Conservation (phyloP, 1,140 invertebrate genomes). For the Drosophila novamexicana region DNA sequence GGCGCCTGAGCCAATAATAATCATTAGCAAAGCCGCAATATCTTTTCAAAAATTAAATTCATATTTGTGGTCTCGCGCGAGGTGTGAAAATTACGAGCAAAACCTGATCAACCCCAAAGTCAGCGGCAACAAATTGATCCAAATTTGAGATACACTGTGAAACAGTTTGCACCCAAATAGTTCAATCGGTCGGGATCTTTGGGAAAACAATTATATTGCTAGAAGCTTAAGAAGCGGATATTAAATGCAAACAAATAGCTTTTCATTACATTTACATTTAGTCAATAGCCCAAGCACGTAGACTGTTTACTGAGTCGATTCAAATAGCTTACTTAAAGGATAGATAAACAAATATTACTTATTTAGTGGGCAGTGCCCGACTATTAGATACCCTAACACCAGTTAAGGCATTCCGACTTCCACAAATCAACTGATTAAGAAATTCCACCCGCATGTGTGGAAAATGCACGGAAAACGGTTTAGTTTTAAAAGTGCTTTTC, state of each 20-base stretch:
- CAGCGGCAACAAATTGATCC: conserved; percentile 2
- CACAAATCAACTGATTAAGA: no score
- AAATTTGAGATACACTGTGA: neutral
- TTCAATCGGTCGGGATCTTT: neutral
- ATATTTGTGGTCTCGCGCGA: conserved; percentile 28
- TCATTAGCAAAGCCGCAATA: conserved; percentile 45
- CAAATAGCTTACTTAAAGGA: no score
- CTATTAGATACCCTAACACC: no score
- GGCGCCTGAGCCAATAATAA: conserved; percentile 66
- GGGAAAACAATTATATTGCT: neutral
- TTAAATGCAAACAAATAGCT: neutral
- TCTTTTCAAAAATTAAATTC: conserved; percentile 58
- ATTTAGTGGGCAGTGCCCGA: no score
- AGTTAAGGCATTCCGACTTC: no score
- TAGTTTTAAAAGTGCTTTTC: no score
- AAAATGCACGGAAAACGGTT: no score
- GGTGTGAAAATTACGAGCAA: conserved; percentile 61
- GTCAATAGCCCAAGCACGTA: no score
- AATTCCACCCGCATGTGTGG: no score
- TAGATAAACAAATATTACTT: no score
- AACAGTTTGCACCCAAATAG: neutral
- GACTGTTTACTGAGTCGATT: no score
- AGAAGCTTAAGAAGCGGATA: neutral
- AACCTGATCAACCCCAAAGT: conserved; percentile 26
- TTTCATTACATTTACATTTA: no score